phyloP scores from a whole-genome alignment of 2,113 vertebrate species.

The Spea bombifrons region DNA sequence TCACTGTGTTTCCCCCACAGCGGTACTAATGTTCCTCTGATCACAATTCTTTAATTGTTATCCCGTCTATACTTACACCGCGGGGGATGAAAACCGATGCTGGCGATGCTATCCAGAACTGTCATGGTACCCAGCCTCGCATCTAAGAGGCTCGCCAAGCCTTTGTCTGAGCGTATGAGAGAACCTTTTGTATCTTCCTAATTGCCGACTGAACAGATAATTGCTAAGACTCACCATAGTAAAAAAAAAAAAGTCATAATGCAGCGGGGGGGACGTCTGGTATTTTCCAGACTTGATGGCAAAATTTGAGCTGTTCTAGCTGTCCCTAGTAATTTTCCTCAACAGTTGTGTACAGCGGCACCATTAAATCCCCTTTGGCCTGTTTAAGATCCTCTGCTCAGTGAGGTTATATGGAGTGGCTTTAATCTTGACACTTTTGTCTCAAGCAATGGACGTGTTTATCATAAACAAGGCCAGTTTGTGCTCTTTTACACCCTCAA shows the following conservation, averaged over 20 bases:
- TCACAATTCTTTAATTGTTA: conserved; percentile 56
- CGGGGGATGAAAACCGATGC: conserved; percentile 60
- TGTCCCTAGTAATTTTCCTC: conserved; percentile 38
- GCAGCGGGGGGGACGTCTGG: conserved; percentile 37
- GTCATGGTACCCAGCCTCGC: conserved; percentile 37
- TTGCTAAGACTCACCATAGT: conserved; percentile 55
- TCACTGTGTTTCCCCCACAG: conserved; percentile 20
- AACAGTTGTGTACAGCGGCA: conserved; percentile 39
- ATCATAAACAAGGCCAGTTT: conserved; percentile 20
- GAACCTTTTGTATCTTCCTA: conserved; percentile 58
- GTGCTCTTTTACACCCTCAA: background rate
- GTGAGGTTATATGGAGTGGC: conserved; percentile 24
- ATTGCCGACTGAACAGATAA: conserved; percentile 58
- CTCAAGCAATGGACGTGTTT: background rate
- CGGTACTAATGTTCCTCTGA: conserved; percentile 14
- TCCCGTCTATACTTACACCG: conserved; percentile 52
- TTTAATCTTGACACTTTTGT: background rate
- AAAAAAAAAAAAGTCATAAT: conserved; percentile 34
- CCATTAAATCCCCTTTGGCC: conserved; percentile 25
- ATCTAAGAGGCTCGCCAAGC: conserved; percentile 52
- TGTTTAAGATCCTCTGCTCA: conserved; percentile 45
- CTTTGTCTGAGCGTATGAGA: conserved; percentile 54
- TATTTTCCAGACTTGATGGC: conserved; percentile 40
- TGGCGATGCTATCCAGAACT: conserved; percentile 43
- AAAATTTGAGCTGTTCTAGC: conserved; percentile 12